Evolutionary conservation across 2,888 invertebrate species (phyloP).

Genomic region (Sesia apiformis): DNA sequence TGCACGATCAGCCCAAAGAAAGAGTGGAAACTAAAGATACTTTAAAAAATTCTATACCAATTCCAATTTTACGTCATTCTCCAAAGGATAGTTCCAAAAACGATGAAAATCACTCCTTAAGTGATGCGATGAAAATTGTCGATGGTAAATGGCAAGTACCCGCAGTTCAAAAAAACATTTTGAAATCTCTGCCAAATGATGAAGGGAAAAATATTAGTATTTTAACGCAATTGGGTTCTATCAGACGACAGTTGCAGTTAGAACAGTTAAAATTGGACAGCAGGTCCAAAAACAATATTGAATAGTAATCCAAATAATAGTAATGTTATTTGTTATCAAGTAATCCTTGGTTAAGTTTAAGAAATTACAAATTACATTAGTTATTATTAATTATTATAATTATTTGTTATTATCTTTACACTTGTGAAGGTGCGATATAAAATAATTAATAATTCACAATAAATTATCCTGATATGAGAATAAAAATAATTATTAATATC

Average conservation of each 20-base stretch:
- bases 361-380: no score
- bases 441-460: no score
- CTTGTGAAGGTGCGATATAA: no score
- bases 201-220: conserved; percentile 72
- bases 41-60: conserved; percentile 63
- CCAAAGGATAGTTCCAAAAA: conserved; percentile 19
- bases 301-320: no score
- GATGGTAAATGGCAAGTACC: conserved; percentile 75
- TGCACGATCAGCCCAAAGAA: conserved; percentile 21
- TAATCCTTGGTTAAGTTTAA: no score
- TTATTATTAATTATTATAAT: no score
- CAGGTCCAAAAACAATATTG: conserved; percentile 21
- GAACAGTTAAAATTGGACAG: conserved; percentile 77
- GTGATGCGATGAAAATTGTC: conserved; percentile 52
- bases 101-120: conserved; percentile 20
- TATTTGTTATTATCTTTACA: no score
- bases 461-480: no score
- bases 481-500: no score
- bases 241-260: conserved; percentile 78
- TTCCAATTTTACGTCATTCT: conserved; percentile 77
- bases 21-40: conserved; percentile 11
- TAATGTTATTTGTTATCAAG: no score
- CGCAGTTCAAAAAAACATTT: conserved; percentile 77
- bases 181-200: conserved; percentile 57
- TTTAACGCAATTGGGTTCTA: conserved; percentile 80